Conservation (phyloP, 1,140 invertebrate genomes). For the Branchinecta lindahli region DNA sequence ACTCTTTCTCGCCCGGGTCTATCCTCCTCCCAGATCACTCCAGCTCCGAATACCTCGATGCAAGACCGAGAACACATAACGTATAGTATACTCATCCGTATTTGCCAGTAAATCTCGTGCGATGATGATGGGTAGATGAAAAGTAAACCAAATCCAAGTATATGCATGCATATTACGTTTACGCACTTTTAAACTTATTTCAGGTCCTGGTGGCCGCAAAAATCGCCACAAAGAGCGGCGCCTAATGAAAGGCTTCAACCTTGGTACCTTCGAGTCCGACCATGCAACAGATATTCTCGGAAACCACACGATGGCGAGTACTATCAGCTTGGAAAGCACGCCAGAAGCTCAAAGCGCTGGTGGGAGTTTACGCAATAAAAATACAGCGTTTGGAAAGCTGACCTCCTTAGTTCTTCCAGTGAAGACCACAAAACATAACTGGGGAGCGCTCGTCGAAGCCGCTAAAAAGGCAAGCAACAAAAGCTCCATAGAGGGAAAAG, state of each 20-base stretch:
- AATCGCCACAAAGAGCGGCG: slow-evolving; percentile 79
- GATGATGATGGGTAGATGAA: no score
- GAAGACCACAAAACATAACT: slow-evolving; percentile 41
- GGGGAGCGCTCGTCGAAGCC: slow-evolving; percentile 66
- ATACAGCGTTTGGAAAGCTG: slow-evolving; percentile 39
- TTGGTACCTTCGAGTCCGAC: slow-evolving; percentile 45
- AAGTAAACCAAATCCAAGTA: no score
- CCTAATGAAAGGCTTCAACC: slow-evolving; percentile 88
- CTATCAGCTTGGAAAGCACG: slow-evolving; percentile 17
- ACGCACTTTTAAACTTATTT: not conserved
- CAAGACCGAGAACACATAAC: no score
- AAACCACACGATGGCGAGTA: slow-evolving; percentile 20
- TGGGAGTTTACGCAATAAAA: slow-evolving; percentile 34
- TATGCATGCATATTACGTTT: no score
- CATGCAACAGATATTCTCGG: slow-evolving; percentile 27
- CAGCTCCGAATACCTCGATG: no score
- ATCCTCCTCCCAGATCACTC: no score
- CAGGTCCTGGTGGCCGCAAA: slow-evolving; percentile 77
- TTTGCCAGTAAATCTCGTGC: no score
- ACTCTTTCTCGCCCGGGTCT: no score
- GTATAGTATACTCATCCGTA: no score
- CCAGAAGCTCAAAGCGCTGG: slow-evolving; percentile 31
- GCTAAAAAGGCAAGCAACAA: slow-evolving; percentile 48
- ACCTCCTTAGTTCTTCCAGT: slow-evolving; percentile 28
- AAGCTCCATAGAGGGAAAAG: slow-evolving; percentile 52